Conservation (phyloP, 2,888 invertebrate species). For the Drymonia ruficornis region DNA sequence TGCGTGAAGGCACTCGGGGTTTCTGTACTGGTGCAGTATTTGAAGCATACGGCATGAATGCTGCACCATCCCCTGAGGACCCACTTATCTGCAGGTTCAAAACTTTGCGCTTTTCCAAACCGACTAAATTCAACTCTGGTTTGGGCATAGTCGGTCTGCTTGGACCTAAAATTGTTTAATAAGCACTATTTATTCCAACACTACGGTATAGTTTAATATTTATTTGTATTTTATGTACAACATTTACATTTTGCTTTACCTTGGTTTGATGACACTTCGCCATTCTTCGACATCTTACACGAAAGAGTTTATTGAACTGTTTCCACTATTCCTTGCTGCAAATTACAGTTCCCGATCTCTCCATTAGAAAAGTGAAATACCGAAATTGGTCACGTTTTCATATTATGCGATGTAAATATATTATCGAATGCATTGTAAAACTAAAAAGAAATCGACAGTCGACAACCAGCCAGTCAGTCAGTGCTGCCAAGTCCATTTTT, state of each 20-base stretch:
- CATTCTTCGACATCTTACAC: slow-evolving; percentile 88
- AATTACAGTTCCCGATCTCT: slow-evolving; percentile 55
- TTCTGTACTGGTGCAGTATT: slow-evolving; percentile 58
- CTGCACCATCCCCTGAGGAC: slow-evolving; percentile 76
- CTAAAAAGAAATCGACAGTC: slow-evolving; percentile 45
- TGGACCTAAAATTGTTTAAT: slow-evolving; percentile 59
- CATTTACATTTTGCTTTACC: slow-evolving; percentile 56
- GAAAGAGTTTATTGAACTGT: slow-evolving; percentile 41
- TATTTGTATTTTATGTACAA: slow-evolving; percentile 1
- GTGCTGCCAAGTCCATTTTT: no score
- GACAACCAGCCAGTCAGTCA: no score
- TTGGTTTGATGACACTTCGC: slow-evolving; percentile 88
- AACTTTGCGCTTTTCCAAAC: slow-evolving; percentile 83
- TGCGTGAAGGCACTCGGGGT: slow-evolving; percentile 69
- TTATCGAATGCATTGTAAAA: slow-evolving; percentile 45
- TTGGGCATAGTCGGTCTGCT: slow-evolving; percentile 75
- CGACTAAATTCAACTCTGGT: slow-evolving; percentile 76
- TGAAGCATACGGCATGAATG: slow-evolving; percentile 78
- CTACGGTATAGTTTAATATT: not conserved
- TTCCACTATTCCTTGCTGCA: slow-evolving; percentile 62
- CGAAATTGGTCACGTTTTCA: slow-evolving; percentile 58
- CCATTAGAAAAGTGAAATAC: slow-evolving; percentile 66
- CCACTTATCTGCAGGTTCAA: slow-evolving; percentile 84
- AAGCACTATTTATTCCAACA: not conserved
- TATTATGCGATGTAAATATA: slow-evolving; percentile 49